These are phyloP conservation scores for Heliconius hewitsoni DNA, from an alignment of 1,140 invertebrate species.

Conservation along the genomic window DNA sequence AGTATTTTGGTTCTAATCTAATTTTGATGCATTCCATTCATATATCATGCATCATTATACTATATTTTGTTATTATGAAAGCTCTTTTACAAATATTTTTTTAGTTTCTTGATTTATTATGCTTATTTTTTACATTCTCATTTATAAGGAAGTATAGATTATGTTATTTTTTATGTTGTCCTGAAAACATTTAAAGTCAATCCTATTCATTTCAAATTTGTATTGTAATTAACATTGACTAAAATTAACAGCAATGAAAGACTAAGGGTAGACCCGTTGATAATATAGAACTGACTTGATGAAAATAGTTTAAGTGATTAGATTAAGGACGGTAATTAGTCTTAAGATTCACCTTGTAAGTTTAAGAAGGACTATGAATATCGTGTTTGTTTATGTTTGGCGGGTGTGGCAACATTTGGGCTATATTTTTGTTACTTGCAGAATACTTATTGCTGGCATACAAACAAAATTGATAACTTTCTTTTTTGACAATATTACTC, in stretches of 20 bases:
- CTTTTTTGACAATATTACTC: neutral
- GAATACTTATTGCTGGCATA: neutral
- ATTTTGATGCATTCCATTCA: conserved; percentile 18
- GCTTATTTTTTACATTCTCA: neutral
- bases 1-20: neutral
- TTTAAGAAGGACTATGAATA: conserved; percentile 35
- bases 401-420: conserved; percentile 16
- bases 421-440: neutral
- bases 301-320: conserved; percentile 61
- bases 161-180: neutral
- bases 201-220: neutral
- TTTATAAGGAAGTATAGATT: neutral
- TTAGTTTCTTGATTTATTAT: neutral
- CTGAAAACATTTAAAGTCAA: neutral
- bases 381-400: conserved; percentile 21
- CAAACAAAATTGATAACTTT: neutral
- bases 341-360: conserved; percentile 36
- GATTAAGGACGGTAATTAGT: conserved; percentile 53
- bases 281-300: conserved; percentile 70
- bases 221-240: neutral
- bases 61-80: conserved; percentile 3
- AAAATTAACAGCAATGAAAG: conserved; percentile 30
- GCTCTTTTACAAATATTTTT: neutral
- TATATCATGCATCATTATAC: conserved; percentile 13
- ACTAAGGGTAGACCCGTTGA: conserved; percentile 38